A percentile compares a stretch with the other conserved stretches of the same genome.
phyloP scores from a whole-genome alignment of 2,797 vertebrate species.

The Mormyrops attenuatus region DNA sequence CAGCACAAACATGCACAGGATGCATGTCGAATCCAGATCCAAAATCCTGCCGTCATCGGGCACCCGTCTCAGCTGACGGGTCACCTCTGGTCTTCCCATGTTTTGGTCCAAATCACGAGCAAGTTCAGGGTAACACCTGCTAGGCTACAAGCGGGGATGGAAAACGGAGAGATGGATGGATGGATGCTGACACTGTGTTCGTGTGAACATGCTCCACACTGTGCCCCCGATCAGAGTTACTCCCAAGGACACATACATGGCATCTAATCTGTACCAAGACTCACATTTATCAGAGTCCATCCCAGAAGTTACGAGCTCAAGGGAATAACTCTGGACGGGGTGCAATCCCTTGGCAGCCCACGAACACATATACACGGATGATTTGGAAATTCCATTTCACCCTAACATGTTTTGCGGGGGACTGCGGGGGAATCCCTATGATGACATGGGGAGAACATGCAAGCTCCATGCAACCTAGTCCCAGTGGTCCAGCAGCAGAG shows the following conservation, averaged over 20 bases:
- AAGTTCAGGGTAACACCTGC: neutral
- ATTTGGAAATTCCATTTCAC: neutral
- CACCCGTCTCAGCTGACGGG: neutral
- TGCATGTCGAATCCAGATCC: neutral
- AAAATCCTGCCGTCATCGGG: neutral
- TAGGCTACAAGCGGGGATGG: neutral
- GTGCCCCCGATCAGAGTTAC: neutral
- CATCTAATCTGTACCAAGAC: neutral
- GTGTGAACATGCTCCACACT: neutral
- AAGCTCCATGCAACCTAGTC: neutral
- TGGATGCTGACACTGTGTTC: neutral
- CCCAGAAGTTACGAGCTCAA: neutral
- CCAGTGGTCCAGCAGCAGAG: neutral
- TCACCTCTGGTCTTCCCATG: neutral
- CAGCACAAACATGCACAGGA: slow-evolving; percentile 1
- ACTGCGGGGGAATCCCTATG: neutral
- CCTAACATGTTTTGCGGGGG: neutral
- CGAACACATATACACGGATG: neutral
- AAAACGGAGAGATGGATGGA: neutral
- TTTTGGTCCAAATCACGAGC: neutral
- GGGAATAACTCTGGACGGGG: neutral
- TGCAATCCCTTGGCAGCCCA: neutral
- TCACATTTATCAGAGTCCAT: neutral
- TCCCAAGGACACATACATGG: neutral
- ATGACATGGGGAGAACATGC: neutral